Percentiles rank a stretch among this genome's conserved stretches.
These are phyloP conservation scores for Spizella passerina DNA, from an alignment of 2,797 vertebrate genomes.

Conservation along the genomic window DNA sequence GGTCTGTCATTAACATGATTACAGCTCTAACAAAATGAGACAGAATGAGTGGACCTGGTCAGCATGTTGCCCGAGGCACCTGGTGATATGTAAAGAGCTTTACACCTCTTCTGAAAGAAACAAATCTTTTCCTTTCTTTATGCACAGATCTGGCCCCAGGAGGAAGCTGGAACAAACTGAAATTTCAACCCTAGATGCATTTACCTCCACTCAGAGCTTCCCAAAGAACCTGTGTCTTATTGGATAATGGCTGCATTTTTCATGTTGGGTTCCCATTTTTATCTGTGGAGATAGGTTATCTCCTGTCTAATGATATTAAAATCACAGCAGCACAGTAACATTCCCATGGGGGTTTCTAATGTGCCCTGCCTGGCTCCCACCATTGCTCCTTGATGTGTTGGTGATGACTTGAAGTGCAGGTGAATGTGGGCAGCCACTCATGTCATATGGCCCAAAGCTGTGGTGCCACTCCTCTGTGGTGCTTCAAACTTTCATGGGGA, in stretches of 20 bases:
- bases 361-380: background rate
- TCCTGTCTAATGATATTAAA: background rate
- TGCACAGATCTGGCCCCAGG: background rate
- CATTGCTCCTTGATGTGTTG: background rate
- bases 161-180: background rate
- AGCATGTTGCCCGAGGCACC: background rate
- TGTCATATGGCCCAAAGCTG: background rate
- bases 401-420: background rate
- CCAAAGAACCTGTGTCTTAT: background rate
- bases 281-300: background rate
- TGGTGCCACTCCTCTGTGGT: background rate
- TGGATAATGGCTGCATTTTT: slow-evolving; percentile 19
- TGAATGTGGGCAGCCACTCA: background rate
- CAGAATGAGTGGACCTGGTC: background rate
- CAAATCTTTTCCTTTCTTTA: slow-evolving; percentile 9
- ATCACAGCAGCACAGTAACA: background rate
- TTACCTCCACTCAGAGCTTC: slow-evolving; percentile 1
- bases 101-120: background rate
- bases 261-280: background rate
- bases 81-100: background rate
- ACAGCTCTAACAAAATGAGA: background rate
- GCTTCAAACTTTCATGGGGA: background rate
- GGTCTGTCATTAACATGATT: background rate
- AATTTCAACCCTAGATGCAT: background rate
- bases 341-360: background rate